Evolutionary conservation across 1,140 invertebrate genomes (phyloP).

Genomic region (Holotrichia oblita): DNA sequence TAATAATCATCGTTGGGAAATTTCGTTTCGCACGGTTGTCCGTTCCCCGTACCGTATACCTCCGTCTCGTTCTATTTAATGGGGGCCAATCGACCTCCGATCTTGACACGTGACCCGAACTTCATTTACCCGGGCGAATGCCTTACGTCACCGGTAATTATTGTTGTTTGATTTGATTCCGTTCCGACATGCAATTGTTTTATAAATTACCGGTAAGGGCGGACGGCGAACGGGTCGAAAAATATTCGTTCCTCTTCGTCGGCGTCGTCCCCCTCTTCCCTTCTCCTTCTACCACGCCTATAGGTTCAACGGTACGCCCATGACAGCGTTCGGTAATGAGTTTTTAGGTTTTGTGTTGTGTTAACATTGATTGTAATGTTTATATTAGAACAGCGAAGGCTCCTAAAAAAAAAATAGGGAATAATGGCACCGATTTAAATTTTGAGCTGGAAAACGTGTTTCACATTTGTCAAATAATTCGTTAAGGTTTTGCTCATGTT

Average conservation of each 20-base stretch:
- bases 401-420: too few relatives aligned
- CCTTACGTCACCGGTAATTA: slow-evolving; percentile 34
- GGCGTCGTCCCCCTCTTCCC: neutral
- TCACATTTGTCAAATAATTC: too few relatives aligned
- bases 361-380: too few relatives aligned
- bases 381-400: too few relatives aligned
- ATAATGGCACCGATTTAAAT: too few relatives aligned
- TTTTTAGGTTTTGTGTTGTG: neutral
- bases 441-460: too few relatives aligned
- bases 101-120: slow-evolving; percentile 15
- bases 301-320: neutral
- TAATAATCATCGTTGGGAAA: too few relatives aligned
- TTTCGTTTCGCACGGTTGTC: slow-evolving; percentile 18
- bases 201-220: slow-evolving; percentile 19
- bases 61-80: slow-evolving; percentile 3
- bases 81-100: neutral
- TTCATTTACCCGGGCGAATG: neutral
- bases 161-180: slow-evolving; percentile 34
- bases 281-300: neutral
- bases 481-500: too few relatives aligned
- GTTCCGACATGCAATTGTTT: slow-evolving; percentile 29
- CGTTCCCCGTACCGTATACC: neutral
- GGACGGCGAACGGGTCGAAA: neutral
- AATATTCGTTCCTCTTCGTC: neutral
- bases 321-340: slow-evolving; percentile 23